Evolutionary conservation across 1,140 invertebrate species (phyloP).

Genomic region (Adoxophyes honmai): DNA sequence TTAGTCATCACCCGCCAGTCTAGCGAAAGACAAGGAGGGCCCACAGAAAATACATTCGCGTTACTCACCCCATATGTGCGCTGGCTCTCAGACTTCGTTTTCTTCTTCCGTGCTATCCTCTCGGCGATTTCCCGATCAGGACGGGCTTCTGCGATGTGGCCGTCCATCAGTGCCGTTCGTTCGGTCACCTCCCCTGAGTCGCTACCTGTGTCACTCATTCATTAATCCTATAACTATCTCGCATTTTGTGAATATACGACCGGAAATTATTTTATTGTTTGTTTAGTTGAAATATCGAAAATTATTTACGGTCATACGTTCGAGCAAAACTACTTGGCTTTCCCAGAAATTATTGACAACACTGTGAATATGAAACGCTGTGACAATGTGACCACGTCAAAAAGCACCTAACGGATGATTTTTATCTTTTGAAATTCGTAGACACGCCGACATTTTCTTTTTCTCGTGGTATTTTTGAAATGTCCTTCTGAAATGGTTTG

Average conservation of each 20-base stretch:
- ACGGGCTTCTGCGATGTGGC: slow-evolving; percentile 81
- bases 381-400: not conserved
- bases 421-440: not conserved
- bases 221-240: slow-evolving; percentile 37
- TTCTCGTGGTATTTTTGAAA: no score
- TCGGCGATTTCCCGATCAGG: slow-evolving; percentile 68
- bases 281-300: not conserved
- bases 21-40: slow-evolving; percentile 10
- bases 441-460: not conserved
- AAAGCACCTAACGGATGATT: not conserved
- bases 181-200: slow-evolving; percentile 78
- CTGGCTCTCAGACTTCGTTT: slow-evolving; percentile 57
- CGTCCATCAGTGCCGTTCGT: slow-evolving; percentile 88
- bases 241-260: slow-evolving; percentile 34
- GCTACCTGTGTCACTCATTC: slow-evolving; percentile 67
- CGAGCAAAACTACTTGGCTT: not conserved
- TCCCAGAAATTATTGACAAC: slow-evolving; percentile 15
- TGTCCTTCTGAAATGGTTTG: not conserved
- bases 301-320: not conserved
- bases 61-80: slow-evolving; percentile 65
- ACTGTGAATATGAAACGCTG: no score
- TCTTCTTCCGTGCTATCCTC: slow-evolving; percentile 63
- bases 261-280: not conserved
- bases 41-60: slow-evolving; percentile 15
- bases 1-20: slow-evolving; percentile 15